phyloP scores from a whole-genome alignment of 2,797 vertebrate genomes.

The Sebastes nivosus region DNA sequence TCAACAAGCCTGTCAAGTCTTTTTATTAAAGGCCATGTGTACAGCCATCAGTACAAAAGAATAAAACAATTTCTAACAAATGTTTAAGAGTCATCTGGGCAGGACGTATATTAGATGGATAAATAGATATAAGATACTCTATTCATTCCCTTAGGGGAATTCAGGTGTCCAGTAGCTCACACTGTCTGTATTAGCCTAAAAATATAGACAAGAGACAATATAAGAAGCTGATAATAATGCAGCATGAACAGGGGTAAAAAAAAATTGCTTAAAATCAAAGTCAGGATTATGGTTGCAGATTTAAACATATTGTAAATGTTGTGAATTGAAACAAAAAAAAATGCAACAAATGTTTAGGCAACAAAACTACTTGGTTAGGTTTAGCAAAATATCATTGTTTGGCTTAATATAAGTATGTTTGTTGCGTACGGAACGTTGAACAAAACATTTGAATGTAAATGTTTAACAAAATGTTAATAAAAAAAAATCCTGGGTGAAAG shows the following conservation, averaged over 20 bases:
- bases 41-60: neutral
- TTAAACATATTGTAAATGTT: fast-evolving
- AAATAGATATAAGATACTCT: neutral
- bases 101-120: neutral
- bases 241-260: too few relatives aligned
- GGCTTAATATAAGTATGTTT: too few relatives aligned
- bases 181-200: fast-evolving
- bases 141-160: too few relatives aligned
- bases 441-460: fast-evolving
- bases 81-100: neutral
- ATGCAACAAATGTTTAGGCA: too few relatives aligned
- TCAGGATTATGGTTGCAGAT: too few relatives aligned
- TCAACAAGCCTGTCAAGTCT: neutral
- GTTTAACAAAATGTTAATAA: too few relatives aligned
- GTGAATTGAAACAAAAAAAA: too few relatives aligned
- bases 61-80: neutral
- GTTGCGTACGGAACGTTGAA: too few relatives aligned
- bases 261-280: too few relatives aligned
- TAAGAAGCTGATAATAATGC: neutral
- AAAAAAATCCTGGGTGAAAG: too few relatives aligned
- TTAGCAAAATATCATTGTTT: too few relatives aligned
- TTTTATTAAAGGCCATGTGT: neutral
- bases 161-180: neutral
- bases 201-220: neutral
- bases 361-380: too few relatives aligned